These are phyloP conservation scores for Drosophila incognita DNA, from an alignment of 2,888 invertebrate species.

Conservation along the genomic window DNA sequence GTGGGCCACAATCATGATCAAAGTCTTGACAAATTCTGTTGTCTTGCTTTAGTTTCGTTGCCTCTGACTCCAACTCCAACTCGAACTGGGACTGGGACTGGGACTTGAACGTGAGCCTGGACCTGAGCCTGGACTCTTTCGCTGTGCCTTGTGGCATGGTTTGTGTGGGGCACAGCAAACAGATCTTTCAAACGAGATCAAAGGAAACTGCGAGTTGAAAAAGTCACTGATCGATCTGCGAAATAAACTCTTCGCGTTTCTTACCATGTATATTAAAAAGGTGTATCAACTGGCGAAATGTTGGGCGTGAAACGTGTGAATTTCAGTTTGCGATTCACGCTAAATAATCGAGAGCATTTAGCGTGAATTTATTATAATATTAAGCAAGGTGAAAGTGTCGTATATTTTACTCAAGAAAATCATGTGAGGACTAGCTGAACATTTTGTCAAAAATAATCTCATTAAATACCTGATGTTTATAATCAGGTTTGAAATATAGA, in stretches of 20 bases:
- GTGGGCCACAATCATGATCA: constrained; percentile 75
- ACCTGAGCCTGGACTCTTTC: neutral
- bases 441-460: neutral
- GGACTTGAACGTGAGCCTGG: constrained; percentile 23
- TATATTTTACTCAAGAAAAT: neutral
- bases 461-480: too few relatives aligned
- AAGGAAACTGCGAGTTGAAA: constrained; percentile 33
- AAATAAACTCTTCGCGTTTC: constrained; percentile 1
- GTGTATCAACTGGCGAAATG: neutral
- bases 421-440: neutral
- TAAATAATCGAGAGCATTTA: neutral
- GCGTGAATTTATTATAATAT: neutral
- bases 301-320: neutral
- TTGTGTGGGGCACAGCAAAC: constrained; percentile 55
- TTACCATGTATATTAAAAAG: constrained; percentile 1
- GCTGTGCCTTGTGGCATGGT: constrained; percentile 25
- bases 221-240: constrained; percentile 39
- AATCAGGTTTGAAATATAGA: neutral
- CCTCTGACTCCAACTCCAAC: constrained; percentile 9
- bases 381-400: neutral
- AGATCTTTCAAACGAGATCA: constrained; percentile 52
- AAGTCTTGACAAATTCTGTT: constrained; percentile 82
- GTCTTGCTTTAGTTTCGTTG: constrained; percentile 72
- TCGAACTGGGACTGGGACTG: constrained; percentile 25
- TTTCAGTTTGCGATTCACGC: neutral